A percentile compares a stretch with the other conserved stretches of the same genome.
Conservation (phyloP, 1,140 invertebrate genomes). For the Pentalonia nigronervosa region DNA sequence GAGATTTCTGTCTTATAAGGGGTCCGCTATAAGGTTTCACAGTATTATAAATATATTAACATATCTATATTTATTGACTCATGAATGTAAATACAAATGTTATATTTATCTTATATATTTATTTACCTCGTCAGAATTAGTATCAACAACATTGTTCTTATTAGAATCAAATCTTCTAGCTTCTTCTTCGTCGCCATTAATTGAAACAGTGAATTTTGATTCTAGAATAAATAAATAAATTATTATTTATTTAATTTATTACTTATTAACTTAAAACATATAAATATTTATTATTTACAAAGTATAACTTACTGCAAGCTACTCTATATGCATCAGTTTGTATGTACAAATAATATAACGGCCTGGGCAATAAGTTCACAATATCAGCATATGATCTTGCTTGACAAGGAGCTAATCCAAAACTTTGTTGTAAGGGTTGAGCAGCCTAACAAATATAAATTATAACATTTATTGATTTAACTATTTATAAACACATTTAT, state of each 20-base stretch:
- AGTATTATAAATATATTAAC: too few species aligned
- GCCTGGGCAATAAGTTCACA: slow-evolving; percentile 45
- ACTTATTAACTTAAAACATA: neutral
- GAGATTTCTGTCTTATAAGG: too few species aligned
- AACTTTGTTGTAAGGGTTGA: slow-evolving; percentile 50
- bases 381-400: slow-evolving; percentile 42
- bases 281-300: neutral
- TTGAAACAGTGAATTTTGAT: slow-evolving; percentile 36
- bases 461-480: neutral
- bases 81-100: neutral
- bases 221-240: neutral
- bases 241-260: neutral
- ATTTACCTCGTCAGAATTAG: slow-evolving; percentile 52
- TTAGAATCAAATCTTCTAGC: slow-evolving; percentile 48
- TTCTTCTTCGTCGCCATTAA: slow-evolving; percentile 51
- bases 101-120: neutral
- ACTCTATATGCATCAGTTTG: slow-evolving; percentile 48
- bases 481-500: neutral
- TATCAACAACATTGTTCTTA: slow-evolving; percentile 38
- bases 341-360: slow-evolving; percentile 52
- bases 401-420: slow-evolving; percentile 53
- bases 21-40: too few species aligned
- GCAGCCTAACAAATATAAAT: slow-evolving; percentile 21
- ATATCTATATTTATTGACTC: neutral
- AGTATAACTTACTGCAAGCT: slow-evolving; percentile 38